Conservation (phyloP, 1,140 invertebrate species). For the Drosophila murphyi region DNA sequence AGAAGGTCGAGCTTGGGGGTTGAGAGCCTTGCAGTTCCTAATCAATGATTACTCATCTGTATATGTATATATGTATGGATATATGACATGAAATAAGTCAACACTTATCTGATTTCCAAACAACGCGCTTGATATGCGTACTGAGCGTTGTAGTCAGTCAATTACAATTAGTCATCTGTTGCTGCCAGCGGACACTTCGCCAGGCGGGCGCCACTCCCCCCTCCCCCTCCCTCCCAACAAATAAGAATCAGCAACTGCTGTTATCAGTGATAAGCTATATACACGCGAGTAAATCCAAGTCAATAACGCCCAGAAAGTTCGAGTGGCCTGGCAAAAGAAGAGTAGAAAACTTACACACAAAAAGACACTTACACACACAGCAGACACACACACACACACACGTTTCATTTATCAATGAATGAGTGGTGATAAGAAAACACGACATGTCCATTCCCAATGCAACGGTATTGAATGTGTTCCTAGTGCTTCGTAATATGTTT, state of each 20-base stretch:
- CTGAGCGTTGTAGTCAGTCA: conserved; percentile 38
- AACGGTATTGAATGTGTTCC: conserved; percentile 3
- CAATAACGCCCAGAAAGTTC: conserved; percentile 39
- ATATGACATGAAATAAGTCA: conserved; percentile 55
- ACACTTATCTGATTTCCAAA: conserved; percentile 79
- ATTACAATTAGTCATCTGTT: conserved; percentile 64
- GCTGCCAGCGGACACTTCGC: conserved; percentile 26
- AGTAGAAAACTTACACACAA: neutral
- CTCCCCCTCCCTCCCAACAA: too few relatives aligned
- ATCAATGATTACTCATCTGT: conserved; percentile 69
- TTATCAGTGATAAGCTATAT: conserved; percentile 39
- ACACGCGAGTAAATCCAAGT: conserved; percentile 25
- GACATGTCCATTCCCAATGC: conserved; percentile 11
- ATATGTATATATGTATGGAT: conserved; percentile 5
- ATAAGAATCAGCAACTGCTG: conserved; percentile 4
- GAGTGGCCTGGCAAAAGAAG: conserved; percentile 32
- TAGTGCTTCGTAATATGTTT: conserved; percentile 17
- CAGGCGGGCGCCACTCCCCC: conserved; percentile 14
- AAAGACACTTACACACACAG: conserved; percentile 4
- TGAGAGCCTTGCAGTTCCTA: conserved; percentile 50
- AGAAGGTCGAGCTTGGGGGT: neutral
- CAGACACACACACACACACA: neutral
- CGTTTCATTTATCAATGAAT: conserved; percentile 69
- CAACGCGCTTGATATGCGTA: conserved; percentile 57
- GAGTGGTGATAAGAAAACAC: conserved; percentile 55